A percentile compares a stretch with the other conserved stretches of the same genome.
These are phyloP conservation scores for Dasysyrphus albostriatus DNA, from an alignment of 2,888 invertebrate species.

Conservation along the genomic window DNA sequence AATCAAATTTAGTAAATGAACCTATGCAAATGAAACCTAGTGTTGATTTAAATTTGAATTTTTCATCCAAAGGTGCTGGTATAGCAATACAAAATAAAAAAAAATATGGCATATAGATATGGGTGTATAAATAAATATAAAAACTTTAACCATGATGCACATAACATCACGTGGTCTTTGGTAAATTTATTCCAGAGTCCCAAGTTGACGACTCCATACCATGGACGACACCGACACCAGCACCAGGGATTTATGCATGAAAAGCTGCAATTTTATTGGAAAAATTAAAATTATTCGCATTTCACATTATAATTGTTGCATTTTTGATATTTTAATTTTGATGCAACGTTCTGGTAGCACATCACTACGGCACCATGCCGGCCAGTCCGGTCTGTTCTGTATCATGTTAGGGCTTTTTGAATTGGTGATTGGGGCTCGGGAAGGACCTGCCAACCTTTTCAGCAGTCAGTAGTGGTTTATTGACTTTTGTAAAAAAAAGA, in stretches of 20 bases:
- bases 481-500: slow-evolving; percentile 8
- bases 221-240: slow-evolving; percentile 12
- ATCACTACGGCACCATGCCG: neutral
- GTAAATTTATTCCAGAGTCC: slow-evolving; percentile 60
- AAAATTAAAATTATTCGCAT: slow-evolving; percentile 67
- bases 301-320: slow-evolving; percentile 70
- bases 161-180: slow-evolving; percentile 50
- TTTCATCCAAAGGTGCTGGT: slow-evolving; percentile 17
- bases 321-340: slow-evolving; percentile 73
- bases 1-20: neutral
- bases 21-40: neutral
- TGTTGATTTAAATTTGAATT: neutral
- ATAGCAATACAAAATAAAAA: neutral
- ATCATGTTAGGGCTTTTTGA: neutral
- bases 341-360: slow-evolving; percentile 18
- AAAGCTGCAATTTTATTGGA: slow-evolving; percentile 72
- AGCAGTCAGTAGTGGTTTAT: slow-evolving; percentile 35
- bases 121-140: neutral
- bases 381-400: neutral
- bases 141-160: neutral
- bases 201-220: slow-evolving; percentile 56
- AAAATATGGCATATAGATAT: neutral
- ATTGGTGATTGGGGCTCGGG: neutral
- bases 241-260: slow-evolving; percentile 67
- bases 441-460: slow-evolving; percentile 9